These are phyloP conservation scores for Protophormia terraenovae DNA, from an alignment of 2,888 invertebrate genomes.

Conservation along the genomic window DNA sequence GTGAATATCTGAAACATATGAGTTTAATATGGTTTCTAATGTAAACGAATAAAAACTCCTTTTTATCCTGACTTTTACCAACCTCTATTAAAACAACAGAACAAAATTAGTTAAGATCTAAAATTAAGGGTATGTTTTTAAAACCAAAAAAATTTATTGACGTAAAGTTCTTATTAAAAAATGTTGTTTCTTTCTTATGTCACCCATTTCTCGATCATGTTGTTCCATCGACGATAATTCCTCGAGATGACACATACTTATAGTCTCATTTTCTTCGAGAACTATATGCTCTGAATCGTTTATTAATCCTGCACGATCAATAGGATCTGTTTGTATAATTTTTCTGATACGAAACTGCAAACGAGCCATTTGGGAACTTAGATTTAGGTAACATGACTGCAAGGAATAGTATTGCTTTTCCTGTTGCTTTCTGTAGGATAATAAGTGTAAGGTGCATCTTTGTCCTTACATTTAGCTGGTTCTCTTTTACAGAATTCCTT, in stretches of 20 bases:
- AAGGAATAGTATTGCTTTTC: conserved; percentile 74
- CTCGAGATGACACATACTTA: not conserved
- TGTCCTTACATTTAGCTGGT: not conserved
- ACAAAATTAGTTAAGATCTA: too few relatives aligned
- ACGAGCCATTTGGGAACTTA: conserved; percentile 76
- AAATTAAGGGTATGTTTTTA: too few relatives aligned
- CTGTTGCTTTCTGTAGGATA: conserved; percentile 41
- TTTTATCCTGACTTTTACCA: too few relatives aligned
- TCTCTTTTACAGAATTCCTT: not conserved
- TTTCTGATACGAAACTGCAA: conserved; percentile 77
- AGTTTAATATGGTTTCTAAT: too few relatives aligned
- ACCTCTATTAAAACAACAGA: too few relatives aligned
- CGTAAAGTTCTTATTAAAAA: conserved; percentile 71
- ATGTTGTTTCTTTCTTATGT: conserved; percentile 71
- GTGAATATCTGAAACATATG: too few relatives aligned
- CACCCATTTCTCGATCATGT: conserved; percentile 71
- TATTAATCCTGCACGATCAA: conserved; percentile 71
- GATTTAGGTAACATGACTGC: conserved; percentile 73
- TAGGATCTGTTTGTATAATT: conserved; percentile 70
- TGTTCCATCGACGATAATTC: conserved; percentile 71
- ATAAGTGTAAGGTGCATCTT: conserved; percentile 33
- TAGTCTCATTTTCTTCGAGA: conserved; percentile 68
- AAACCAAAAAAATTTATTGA: conserved; percentile 65
- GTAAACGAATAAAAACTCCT: too few relatives aligned
- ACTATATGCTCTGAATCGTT: conserved; percentile 73